Evolutionary conservation across 2,888 invertebrate genomes (phyloP), one percentile per base, ranked within the genome.

Genomic region (Diogma glabrata): DNA sequence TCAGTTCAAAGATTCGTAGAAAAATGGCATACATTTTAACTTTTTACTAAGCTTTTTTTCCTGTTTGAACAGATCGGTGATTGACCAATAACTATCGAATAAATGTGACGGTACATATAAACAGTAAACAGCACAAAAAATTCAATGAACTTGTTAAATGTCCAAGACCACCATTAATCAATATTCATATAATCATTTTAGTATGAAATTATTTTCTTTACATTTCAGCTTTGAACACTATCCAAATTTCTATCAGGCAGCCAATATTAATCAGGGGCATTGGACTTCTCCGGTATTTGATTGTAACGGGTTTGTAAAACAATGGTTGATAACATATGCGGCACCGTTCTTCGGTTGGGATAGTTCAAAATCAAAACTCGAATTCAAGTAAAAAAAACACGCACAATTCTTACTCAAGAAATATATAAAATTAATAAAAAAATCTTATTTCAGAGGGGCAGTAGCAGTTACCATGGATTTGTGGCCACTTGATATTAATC

Each of bases 301-400:
- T 70, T 97, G 96, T 67, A 73, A 84, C 56, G 94, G 94, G 9
- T 86, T 86, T 64, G 79, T 91, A 50, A 87, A 92, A 60, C 88
- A 90, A 72, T 97, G 96, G 96, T 81, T 93, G 55, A 78, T 96
- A 55, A 92, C 91, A n/a, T 96, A 95, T 72, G 87, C 90, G 9
- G 84, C 84, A 48, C 96, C 96, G 17, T 96, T 96, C 79, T 96
- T 97, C 66, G 96, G 96, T 49, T 90, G 88, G 92, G 92, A 94
- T 67, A 87, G 84, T 63, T 77, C 93, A 50, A 87, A 86, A 73
- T 84, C 81, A 46, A 87, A 87, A 69, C 72, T 93, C 63, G 93
- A 94, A 76, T 93, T 93, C 73, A 93, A 93, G 92, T 92, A 70
- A 84, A 85, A 78, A 58, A n/a, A n/a, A n/a, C n/a, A n/a, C n/a